Conservation (phyloP, 2,113 vertebrate genomes). For the Rhinoptilus africanus region DNA sequence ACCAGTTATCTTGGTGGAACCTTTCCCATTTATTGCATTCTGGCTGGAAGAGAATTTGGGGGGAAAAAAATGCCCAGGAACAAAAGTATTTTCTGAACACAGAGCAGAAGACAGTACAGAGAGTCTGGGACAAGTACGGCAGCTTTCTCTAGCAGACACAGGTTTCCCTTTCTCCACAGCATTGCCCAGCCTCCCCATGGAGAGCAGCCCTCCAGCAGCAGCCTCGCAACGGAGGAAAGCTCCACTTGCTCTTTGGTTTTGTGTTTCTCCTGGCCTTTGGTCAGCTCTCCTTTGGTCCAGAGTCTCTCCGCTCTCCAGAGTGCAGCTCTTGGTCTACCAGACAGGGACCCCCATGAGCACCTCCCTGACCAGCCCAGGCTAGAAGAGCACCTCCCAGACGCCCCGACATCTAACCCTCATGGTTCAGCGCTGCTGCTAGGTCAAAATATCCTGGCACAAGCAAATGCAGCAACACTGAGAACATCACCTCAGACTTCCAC, state of each 20-base stretch:
- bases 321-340: neutral
- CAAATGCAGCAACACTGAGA: neutral
- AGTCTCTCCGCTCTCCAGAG: neutral
- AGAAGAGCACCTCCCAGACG: neutral
- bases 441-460: neutral
- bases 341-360: neutral
- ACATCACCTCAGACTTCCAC: neutral
- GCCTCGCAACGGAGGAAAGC: rapidly evolving
- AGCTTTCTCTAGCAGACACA: neutral
- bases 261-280: neutral
- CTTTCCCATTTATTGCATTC: neutral
- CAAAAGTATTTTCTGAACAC: neutral
- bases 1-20: neutral
- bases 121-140: neutral
- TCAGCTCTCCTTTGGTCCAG: neutral
- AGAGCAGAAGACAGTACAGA: neutral
- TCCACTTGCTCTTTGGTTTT: neutral
- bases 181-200: neutral
- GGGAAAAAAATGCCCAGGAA: neutral
- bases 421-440: neutral
- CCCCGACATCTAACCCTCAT: neutral
- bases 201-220: neutral
- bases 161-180: neutral
- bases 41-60: neutral
- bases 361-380: neutral